These are phyloP conservation scores for Nebria ingens DNA, from an alignment of 1,140 invertebrate genomes.

Conservation along the genomic window DNA sequence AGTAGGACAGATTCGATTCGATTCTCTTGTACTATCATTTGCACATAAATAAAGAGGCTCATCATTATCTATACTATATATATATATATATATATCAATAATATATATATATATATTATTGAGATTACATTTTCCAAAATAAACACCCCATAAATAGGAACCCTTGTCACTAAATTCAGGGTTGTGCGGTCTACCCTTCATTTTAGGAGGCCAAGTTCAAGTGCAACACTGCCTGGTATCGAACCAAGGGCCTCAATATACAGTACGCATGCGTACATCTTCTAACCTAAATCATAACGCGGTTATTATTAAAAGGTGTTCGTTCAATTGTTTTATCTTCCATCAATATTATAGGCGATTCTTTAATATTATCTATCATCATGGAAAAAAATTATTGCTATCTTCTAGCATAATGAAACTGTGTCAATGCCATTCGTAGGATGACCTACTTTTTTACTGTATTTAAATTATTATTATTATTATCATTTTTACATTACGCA, in stretches of 20 bases:
- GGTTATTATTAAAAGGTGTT: background rate
- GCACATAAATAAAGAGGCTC: too few species aligned
- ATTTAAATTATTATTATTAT: conserved; percentile 2
- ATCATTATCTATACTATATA: too few species aligned
- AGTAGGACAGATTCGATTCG: too few species aligned
- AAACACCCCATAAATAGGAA: too few species aligned
- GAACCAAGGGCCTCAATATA: background rate
- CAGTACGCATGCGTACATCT: background rate
- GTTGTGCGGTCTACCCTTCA: background rate
- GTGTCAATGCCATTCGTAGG: conserved; percentile 3
- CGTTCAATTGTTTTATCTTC: too few species aligned
- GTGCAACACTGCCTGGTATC: background rate
- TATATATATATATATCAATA: too few species aligned
- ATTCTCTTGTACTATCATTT: too few species aligned
- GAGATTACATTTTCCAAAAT: too few species aligned
- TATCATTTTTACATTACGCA: conserved; percentile 7
- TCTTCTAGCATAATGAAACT: background rate
- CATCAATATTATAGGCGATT: too few species aligned
- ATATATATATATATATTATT: too few species aligned
- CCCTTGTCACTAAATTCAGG: background rate
- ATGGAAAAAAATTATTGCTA: background rate
- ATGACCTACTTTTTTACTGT: background rate
- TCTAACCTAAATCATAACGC: background rate
- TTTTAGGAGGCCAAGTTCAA: background rate
- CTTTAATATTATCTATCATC: background rate